These are phyloP conservation scores for Gouania willdenowi DNA, from an alignment of 2,797 vertebrate genomes.

Conservation along the genomic window DNA sequence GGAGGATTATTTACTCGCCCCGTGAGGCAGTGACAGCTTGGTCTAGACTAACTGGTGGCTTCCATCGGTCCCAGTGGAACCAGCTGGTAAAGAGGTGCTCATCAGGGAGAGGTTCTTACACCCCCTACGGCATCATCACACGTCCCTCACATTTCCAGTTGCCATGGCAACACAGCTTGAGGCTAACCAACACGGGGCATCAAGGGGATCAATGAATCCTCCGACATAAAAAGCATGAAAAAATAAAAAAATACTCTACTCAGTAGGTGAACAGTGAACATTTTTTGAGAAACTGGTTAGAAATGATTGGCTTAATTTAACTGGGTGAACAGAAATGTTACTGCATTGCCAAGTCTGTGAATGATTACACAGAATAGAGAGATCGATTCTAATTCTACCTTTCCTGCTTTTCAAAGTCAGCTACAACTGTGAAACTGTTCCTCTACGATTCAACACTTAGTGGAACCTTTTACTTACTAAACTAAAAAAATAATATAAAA, in stretches of 20 bases:
- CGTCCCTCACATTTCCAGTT: conserved; percentile 65
- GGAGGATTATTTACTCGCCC: conserved; percentile 53
- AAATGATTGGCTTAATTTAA: background rate
- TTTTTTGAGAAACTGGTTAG: background rate
- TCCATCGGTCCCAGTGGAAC: conserved; percentile 38
- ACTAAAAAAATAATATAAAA: background rate
- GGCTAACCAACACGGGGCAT: conserved; percentile 52
- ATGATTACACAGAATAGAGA: conserved; percentile 14
- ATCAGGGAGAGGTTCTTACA: conserved; percentile 19
- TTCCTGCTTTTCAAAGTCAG: too few species aligned
- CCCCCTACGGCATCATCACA: conserved; percentile 26
- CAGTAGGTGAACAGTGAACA: background rate
- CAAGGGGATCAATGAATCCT: conserved; percentile 25
- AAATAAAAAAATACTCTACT: background rate
- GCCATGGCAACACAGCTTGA: conserved; percentile 63
- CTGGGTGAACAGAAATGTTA: background rate
- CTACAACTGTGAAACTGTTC: too few species aligned
- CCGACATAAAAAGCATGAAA: background rate
- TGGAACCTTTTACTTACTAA: too few species aligned
- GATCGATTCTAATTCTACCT: too few species aligned
- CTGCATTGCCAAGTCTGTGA: background rate
- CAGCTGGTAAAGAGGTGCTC: conserved; percentile 34
- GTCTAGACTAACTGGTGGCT: conserved; percentile 70
- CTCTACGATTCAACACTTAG: background rate
- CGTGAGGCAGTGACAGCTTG: conserved; percentile 33